Conservation (phyloP, 2,113 vertebrate genomes). For the Gambusia affinis region DNA sequence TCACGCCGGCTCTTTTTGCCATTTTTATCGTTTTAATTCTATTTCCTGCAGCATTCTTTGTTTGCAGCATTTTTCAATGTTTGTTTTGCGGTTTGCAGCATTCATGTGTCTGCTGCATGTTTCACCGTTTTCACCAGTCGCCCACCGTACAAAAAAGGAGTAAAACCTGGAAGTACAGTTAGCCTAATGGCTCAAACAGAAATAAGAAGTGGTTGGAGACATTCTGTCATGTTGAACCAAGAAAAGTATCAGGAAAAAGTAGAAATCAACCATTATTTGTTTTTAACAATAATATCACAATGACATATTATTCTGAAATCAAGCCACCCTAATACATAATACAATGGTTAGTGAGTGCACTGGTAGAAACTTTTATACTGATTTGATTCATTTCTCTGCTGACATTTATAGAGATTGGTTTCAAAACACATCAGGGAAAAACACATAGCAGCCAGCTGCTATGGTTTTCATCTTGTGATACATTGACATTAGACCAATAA, state of each 20-base stretch:
- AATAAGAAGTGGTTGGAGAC: no score
- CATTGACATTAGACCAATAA: not conserved
- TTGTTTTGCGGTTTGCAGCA: no score
- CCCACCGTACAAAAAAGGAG: no score
- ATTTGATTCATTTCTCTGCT: not conserved
- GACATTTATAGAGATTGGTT: not conserved
- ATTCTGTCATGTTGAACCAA: not conserved
- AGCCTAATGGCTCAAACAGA: not conserved
- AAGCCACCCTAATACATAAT: not conserved
- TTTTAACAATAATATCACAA: not conserved
- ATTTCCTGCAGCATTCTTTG: no score
- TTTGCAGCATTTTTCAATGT: no score
- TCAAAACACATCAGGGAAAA: not conserved
- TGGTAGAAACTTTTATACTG: not conserved
- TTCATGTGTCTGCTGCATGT: no score
- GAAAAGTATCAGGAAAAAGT: no score
- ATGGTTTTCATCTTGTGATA: not conserved
- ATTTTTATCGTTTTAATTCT: no score
- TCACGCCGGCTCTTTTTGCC: no score
- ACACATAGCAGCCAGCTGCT: no score
- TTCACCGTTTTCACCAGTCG: no score
- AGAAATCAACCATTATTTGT: not conserved
- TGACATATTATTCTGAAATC: not conserved
- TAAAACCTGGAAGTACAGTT: no score
- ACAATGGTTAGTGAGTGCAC: not conserved